Evolutionary conservation across 1,140 invertebrate species (phyloP).

Genomic region (Psix sp.): DNA sequence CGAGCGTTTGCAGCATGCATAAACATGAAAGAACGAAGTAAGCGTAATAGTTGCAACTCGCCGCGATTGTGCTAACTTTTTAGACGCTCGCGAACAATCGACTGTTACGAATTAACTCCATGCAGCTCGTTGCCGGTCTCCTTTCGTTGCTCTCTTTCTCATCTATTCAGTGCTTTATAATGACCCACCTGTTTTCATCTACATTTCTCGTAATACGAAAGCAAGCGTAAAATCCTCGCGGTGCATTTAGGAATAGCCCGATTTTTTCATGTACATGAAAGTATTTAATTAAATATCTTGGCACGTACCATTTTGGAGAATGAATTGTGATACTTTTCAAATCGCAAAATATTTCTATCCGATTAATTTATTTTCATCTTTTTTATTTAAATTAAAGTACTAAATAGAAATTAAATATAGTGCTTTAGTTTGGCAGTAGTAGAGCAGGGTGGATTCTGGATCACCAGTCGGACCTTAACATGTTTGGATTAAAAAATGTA

Average conservation of each 20-base stretch:
- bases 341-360: too few relatives aligned
- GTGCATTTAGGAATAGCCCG: constrained; percentile 40
- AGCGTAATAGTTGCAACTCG: constrained; percentile 10
- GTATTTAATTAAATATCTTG: constrained; percentile 49
- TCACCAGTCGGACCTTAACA: too few relatives aligned
- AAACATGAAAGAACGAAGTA: constrained; percentile 7
- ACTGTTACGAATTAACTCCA: constrained; percentile 37
- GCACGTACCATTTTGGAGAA: constrained; percentile 45
- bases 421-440: too few relatives aligned
- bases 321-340: too few relatives aligned
- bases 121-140: constrained; percentile 11
- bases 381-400: too few relatives aligned
- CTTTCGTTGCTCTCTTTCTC: constrained; percentile 34
- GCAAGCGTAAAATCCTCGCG: constrained; percentile 43
- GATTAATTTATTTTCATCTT: too few relatives aligned
- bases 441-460: too few relatives aligned
- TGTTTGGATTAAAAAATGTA: too few relatives aligned
- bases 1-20: constrained; percentile 11
- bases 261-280: constrained; percentile 44
- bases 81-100: constrained; percentile 42
- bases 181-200: constrained; percentile 67
- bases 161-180: constrained; percentile 57
- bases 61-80: constrained; percentile 33
- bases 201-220: constrained; percentile 39
- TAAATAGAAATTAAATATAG: too few relatives aligned